Conservation (phyloP, 1,140 invertebrate species). For the Eupristina koningsbergeri region DNA sequence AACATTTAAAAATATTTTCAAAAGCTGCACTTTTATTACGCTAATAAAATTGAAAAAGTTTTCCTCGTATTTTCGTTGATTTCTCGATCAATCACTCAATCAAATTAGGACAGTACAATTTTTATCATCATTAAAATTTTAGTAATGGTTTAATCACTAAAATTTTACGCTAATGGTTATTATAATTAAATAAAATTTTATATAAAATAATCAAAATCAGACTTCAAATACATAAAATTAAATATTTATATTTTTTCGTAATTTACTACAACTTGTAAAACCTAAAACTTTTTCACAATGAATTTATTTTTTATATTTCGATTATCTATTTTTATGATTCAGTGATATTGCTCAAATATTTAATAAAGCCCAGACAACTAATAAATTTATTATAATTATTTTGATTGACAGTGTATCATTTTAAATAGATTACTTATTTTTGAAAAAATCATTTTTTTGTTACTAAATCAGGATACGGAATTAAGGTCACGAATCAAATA, state of each 20-base stretch:
- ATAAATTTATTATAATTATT: background rate
- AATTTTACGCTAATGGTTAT: too few species aligned
- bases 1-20: too few species aligned
- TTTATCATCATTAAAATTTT: too few species aligned
- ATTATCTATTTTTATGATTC: background rate
- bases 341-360: background rate
- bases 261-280: background rate
- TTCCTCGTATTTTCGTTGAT: too few species aligned
- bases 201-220: too few species aligned
- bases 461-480: conserved; percentile 61
- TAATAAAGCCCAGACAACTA: background rate
- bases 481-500: conserved; percentile 60
- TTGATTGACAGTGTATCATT: background rate
- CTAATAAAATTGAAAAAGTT: too few species aligned
- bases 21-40: too few species aligned
- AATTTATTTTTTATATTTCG: background rate
- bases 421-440: background rate
- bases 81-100: too few species aligned
- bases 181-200: too few species aligned
- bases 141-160: too few species aligned
- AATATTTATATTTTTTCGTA: background rate
- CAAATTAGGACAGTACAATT: too few species aligned
- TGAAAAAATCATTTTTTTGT: conserved; percentile 41
- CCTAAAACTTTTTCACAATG: background rate
- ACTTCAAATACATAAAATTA: background rate